phyloP scores from a whole-genome alignment of 2,888 invertebrate species.

The Icerya purchasi region DNA sequence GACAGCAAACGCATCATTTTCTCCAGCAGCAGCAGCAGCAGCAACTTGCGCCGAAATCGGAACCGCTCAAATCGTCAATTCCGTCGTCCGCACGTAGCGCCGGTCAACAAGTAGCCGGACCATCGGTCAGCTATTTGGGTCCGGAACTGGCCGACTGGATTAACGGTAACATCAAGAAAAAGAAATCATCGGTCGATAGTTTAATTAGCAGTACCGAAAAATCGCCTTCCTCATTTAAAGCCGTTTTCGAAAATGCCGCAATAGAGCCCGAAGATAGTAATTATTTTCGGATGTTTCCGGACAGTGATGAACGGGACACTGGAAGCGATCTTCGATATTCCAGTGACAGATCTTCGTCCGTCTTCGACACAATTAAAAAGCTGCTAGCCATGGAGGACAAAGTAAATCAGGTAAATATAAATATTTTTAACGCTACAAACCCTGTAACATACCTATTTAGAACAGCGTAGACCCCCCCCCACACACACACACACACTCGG shows the following conservation, averaged over 20 bases:
- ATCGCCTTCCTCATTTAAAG: too few species aligned
- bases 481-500: too few species aligned
- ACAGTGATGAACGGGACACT: too few species aligned
- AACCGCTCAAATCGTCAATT: too few species aligned
- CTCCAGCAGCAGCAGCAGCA: not conserved
- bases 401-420: constrained; percentile 35
- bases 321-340: not conserved
- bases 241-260: too few species aligned
- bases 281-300: too few species aligned
- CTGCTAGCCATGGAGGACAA: constrained; percentile 33
- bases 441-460: too few species aligned
- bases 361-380: constrained; percentile 35
- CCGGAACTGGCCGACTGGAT: not conserved
- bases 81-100: not conserved
- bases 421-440: too few species aligned
- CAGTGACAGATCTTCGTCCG: constrained; percentile 24
- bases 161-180: not conserved
- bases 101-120: not conserved
- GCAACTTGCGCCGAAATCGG: too few species aligned
- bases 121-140: not conserved
- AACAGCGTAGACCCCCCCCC: too few species aligned
- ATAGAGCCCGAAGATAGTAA: too few species aligned
- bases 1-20: not conserved
- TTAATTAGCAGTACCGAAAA: too few species aligned
- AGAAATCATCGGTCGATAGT: not conserved